Evolutionary conservation across 2,888 invertebrate genomes (phyloP), one percentile per base, ranked within the genome.

Genomic region (Archaeoteleia sp.): DNA sequence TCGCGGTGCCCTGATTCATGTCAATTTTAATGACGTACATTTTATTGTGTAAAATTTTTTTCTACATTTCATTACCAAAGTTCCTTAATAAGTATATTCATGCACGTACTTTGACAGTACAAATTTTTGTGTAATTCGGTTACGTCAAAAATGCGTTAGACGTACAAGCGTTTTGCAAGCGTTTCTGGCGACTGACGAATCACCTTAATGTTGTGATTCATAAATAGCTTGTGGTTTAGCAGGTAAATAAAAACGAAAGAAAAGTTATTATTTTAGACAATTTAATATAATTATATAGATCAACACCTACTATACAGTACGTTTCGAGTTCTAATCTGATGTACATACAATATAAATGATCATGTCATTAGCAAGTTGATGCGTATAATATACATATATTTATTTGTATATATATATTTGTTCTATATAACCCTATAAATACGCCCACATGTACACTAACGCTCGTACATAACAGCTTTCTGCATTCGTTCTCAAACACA

Each of bases 271-370:
- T 67, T 78, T 78, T 76, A 74, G 70, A 73, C 77, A 77, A 79
- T 78, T 76, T 71, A 80, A 77, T 79, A 75, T 75, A 75, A 78
- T 78, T 74, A 67, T 78, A 77, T 72, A 71, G 73, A 77, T 73
- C 71, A 75, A 71, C 74, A 72, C 76, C 74, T 75, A 78, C 73
- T 80, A 79, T 80, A 79, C 78, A 80, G 75, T 78, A 65, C 74
- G 71, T 71, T 74, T 70, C 68, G 67, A 71, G 62, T 78, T 74
- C 67, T 69, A 73, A 58, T 73, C 74, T 78, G 75, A 77, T 67
- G 63, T 79, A 79, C 70, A 67, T 73, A 73, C 61, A 76, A 72
- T 74, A 73, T 72, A 71, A 70, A 68, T 71, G 45, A 67, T 70
- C 57, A 51, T 69, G 60, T 69, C 40, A 55, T 69, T 55, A 65